These are phyloP conservation scores for Clarias fuscus DNA, from an alignment of 2,797 vertebrate genomes.

Conservation along the genomic window DNA sequence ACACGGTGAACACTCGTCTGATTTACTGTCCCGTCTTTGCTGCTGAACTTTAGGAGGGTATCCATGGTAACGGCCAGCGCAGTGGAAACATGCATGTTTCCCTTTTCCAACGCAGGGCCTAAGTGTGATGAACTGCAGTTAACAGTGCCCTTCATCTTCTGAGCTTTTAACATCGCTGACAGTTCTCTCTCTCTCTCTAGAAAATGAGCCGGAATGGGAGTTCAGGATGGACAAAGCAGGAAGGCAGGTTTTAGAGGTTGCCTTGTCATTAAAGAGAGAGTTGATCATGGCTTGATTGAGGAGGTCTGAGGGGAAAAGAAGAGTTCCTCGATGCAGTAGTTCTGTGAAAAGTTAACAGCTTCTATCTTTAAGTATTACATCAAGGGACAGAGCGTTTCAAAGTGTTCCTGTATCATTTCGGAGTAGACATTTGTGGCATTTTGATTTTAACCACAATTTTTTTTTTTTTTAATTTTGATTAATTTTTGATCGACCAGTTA, in stretches of 20 bases:
- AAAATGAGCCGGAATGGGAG: background rate
- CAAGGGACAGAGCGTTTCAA: background rate
- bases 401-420: background rate
- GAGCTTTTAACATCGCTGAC: constrained; percentile 66
- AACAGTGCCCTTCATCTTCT: constrained; percentile 73
- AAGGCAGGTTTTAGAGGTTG: background rate
- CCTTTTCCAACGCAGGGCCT: background rate
- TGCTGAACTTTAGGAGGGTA: constrained; percentile 56
- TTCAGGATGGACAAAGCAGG: background rate
- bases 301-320: background rate
- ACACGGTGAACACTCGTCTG: constrained; percentile 39
- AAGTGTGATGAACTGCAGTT: constrained; percentile 54
- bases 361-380: background rate
- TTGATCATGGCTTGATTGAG: background rate
- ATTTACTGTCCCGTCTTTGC: constrained; percentile 52
- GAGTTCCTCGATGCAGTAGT: background rate
- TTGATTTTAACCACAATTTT: too few relatives aligned
- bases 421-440: background rate
- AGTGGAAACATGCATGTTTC: constrained; percentile 54
- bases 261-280: background rate
- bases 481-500: background rate
- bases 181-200: constrained; percentile 45
- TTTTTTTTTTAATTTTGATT: background rate
- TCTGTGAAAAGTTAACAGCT: background rate
- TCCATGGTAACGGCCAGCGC: constrained; percentile 66